A percentile compares a stretch with the other conserved stretches of the same genome.
These are phyloP conservation scores for Agriotes lineatus DNA, from an alignment of 2,888 invertebrate species.

Conservation along the genomic window DNA sequence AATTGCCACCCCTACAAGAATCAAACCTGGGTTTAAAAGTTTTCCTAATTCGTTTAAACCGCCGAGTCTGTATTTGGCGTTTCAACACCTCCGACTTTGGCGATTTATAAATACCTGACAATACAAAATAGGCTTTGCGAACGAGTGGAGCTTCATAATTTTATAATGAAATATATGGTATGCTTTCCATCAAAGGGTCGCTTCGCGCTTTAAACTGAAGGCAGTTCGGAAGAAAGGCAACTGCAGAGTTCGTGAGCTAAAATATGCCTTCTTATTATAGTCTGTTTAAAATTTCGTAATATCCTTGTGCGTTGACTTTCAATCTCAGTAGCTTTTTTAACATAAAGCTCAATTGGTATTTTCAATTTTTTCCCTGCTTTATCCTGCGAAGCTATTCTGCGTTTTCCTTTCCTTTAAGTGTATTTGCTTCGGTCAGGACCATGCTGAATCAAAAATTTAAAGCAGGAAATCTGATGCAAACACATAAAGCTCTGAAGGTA, in stretches of 20 bases:
- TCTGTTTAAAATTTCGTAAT: too few relatives aligned
- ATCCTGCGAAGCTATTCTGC: slow-evolving; percentile 28
- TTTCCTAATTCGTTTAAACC: slow-evolving; percentile 41
- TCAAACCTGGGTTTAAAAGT: slow-evolving; percentile 25
- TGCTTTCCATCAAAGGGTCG: too few relatives aligned
- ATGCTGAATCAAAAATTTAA: slow-evolving; percentile 31
- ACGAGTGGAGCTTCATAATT: too few relatives aligned
- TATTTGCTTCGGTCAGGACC: slow-evolving; percentile 26
- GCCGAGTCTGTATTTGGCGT: slow-evolving; percentile 5
- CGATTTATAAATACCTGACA: background rate
- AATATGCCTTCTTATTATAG: too few relatives aligned
- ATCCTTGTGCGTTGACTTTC: too few relatives aligned
- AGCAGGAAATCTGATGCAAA: background rate
- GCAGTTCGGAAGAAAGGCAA: too few relatives aligned
- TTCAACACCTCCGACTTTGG: background rate
- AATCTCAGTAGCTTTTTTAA: slow-evolving; percentile 15
- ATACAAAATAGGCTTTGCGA: too few relatives aligned
- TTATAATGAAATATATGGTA: too few relatives aligned
- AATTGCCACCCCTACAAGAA: slow-evolving; percentile 38
- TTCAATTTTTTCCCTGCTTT: slow-evolving; percentile 30
- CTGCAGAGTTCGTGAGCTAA: too few relatives aligned
- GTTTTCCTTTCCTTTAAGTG: slow-evolving; percentile 27
- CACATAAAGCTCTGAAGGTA: background rate
- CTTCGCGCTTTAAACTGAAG: too few relatives aligned
- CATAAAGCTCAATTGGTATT: slow-evolving; percentile 21